Conservation (phyloP, 2,113 vertebrate genomes). For the Tringa solitaria region DNA sequence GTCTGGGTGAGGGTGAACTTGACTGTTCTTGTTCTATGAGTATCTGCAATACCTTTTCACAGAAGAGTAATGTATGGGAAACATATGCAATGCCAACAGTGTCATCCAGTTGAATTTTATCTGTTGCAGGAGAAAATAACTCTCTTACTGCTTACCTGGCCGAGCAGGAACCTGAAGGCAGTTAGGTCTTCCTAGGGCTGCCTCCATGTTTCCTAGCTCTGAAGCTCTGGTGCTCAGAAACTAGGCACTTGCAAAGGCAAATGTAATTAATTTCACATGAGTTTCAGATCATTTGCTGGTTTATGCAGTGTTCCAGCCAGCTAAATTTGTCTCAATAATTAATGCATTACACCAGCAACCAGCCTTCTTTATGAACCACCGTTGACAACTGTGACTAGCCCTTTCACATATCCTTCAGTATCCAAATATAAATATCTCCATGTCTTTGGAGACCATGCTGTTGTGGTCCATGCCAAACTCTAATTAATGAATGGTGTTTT, state of each 20-base stretch:
- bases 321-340: slow-evolving; percentile 43
- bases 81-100: background rate
- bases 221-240: background rate
- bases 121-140: background rate
- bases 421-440: background rate
- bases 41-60: background rate
- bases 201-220: background rate
- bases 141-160: background rate
- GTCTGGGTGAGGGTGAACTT: background rate
- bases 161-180: background rate
- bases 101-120: background rate
- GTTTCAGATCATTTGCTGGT: slow-evolving; percentile 22
- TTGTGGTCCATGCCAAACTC: background rate
- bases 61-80: background rate
- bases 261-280: background rate
- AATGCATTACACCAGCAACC: slow-evolving; percentile 25
- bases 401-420: background rate
- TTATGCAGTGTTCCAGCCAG: slow-evolving; percentile 21
- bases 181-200: background rate
- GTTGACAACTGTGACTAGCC: background rate
- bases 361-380: background rate
- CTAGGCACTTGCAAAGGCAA: background rate
- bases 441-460: background rate
- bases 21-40: background rate
- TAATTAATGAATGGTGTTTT: slow-evolving; percentile 34